phyloP scores from a whole-genome alignment of 1,140 invertebrate genomes.

The Drosophila nannoptera region DNA sequence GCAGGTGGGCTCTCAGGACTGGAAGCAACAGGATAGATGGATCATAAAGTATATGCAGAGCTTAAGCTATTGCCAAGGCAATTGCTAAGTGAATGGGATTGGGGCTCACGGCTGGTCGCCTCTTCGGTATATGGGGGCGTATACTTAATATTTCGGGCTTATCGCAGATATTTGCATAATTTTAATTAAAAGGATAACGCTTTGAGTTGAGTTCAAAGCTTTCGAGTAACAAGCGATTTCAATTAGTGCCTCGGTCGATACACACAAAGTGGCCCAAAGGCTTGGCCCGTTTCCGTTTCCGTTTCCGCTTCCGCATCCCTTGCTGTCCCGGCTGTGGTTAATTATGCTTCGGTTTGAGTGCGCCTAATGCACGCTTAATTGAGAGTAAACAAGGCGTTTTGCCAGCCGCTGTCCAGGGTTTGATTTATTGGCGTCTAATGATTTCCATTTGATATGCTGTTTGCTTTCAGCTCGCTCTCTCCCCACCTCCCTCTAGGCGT shows the following conservation, averaged over 20 bases:
- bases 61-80: too few species aligned
- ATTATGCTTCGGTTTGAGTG: conserved; percentile 32
- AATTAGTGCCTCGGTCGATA: conserved; percentile 22
- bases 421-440: conserved; percentile 67
- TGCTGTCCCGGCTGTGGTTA: conserved; percentile 22
- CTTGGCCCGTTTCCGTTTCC: conserved; percentile 25
- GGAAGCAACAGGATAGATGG: too few species aligned
- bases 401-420: conserved; percentile 39
- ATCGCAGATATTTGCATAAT: conserved; percentile 51
- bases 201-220: conserved; percentile 25
- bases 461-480: conserved; percentile 1
- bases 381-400: conserved; percentile 62
- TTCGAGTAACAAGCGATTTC: conserved; percentile 30
- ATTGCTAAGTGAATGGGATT: too few species aligned
- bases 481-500: conserved; percentile 31
- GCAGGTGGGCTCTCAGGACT: too few species aligned
- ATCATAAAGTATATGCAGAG: neutral
- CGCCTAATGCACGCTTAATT: conserved; percentile 62
- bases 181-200: conserved; percentile 55
- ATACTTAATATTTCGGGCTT: conserved; percentile 29
- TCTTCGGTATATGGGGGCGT: conserved; percentile 14
- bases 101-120: neutral
- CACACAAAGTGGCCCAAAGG: neutral
- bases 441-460: conserved; percentile 56
- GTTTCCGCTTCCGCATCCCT: conserved; percentile 15